Evolutionary conservation across 2,113 vertebrate species (phyloP).

Genomic region (Scortum barcoo): DNA sequence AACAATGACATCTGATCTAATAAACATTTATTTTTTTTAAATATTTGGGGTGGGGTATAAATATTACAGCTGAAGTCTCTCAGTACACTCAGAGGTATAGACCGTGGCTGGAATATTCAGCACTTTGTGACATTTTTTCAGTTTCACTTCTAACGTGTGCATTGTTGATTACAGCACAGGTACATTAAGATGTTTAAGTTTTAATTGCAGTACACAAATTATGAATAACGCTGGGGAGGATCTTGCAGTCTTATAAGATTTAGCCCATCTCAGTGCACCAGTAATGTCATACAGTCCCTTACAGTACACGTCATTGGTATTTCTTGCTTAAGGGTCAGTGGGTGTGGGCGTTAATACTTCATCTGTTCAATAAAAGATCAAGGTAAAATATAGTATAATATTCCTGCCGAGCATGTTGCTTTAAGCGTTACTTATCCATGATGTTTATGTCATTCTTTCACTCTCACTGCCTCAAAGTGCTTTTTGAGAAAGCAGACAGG

Average conservation of each 20-base stretch:
- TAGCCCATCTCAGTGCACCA: background rate
- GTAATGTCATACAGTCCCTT: background rate
- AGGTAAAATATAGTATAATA: background rate
- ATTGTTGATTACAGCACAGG: background rate
- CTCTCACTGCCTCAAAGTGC: background rate
- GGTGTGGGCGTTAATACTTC: background rate
- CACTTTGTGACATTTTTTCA: background rate
- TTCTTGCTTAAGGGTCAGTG: no score
- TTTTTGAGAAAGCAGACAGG: no score
- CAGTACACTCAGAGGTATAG: background rate
- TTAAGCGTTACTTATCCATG: background rate
- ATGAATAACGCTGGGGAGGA: background rate
- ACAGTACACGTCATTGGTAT: background rate
- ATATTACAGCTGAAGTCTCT: no score
- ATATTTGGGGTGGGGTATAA: background rate
- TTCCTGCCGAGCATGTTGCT: background rate
- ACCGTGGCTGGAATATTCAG: background rate
- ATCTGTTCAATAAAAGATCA: background rate
- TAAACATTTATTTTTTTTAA: background rate
- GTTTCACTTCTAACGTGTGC: background rate
- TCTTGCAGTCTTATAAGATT: background rate
- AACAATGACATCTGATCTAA: background rate
- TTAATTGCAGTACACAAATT: no score
- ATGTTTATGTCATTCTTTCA: background rate
- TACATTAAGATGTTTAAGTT: background rate